A percentile compares a stretch with the other conserved stretches of the same genome.
phyloP scores from a whole-genome alignment of 2,113 vertebrate species.

The Halichoeres trimaculatus region DNA sequence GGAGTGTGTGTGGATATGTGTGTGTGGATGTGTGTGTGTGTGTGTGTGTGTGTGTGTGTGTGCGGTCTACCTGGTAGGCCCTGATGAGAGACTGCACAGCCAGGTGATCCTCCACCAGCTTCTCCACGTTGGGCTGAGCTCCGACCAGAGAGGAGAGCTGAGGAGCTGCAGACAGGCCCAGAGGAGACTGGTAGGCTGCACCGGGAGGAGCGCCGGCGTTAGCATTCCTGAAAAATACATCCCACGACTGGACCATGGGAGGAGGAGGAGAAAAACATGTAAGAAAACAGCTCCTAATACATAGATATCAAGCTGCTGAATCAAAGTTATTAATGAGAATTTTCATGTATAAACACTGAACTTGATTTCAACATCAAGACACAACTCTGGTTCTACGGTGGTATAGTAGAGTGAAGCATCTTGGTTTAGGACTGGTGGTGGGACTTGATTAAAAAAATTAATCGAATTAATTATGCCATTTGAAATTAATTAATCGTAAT shows the following conservation, averaged over 20 bases:
- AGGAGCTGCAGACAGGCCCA: conserved; percentile 83
- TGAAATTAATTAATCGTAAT: too few species aligned
- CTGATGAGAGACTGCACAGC: conserved; percentile 98
- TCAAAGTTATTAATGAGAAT: too few species aligned
- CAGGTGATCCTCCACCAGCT: conserved; percentile 97
- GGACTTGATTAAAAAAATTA: too few species aligned
- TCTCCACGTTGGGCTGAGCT: conserved; percentile 93
- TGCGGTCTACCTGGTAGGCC: conserved; percentile 91
- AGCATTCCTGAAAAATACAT: conserved; percentile 98
- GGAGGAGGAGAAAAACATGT: background rate
- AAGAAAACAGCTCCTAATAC: background rate
- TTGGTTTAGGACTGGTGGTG: too few species aligned
- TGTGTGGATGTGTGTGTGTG: too few species aligned
- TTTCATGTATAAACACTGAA: too few species aligned
- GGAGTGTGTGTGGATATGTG: too few species aligned
- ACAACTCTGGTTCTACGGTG: too few species aligned
- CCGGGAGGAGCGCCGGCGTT: conserved; percentile 95
- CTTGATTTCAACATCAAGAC: too few species aligned
- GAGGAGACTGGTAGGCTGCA: conserved; percentile 94
- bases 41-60: background rate
- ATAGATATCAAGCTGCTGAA: too few species aligned
- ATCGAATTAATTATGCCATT: too few species aligned
- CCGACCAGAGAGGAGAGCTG: conserved; percentile 87
- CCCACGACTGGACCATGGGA: conserved; percentile 89
- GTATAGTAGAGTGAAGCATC: too few species aligned